A percentile compares a stretch with the other conserved stretches of the same genome.
Evolutionary conservation across 2,797 vertebrate species (phyloP).

Genomic region (Heteromormyrus szaboi): DNA sequence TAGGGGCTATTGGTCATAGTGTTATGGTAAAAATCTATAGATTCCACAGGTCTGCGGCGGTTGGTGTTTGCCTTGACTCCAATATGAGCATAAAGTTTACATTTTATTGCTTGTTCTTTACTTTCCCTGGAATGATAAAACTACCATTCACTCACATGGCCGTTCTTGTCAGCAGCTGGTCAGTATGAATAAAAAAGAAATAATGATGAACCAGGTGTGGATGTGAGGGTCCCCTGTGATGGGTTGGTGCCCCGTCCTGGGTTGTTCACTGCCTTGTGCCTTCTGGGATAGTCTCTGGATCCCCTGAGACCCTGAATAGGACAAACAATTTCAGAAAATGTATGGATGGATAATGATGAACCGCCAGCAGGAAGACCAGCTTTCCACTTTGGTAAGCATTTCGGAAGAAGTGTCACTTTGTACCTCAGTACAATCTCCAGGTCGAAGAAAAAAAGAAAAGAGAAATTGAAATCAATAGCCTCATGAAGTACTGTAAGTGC

Average conservation of each 20-base stretch:
- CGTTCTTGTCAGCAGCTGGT: conserved; percentile 12
- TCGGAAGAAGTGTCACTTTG: conserved; percentile 11
- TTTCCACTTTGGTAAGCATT: background rate
- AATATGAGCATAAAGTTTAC: background rate
- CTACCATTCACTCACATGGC: conserved; percentile 18
- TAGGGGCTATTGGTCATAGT: background rate
- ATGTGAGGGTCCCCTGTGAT: background rate
- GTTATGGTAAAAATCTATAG: background rate
- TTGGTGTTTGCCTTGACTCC: background rate
- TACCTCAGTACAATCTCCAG: conserved; percentile 25
- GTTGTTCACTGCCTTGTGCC: background rate
- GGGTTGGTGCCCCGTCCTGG: background rate
- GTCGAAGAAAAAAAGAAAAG: conserved; percentile 21
- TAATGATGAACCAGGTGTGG: background rate
- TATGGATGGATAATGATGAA: background rate
- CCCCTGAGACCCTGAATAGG: background rate
- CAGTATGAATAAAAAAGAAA: background rate
- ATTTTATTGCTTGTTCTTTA: background rate
- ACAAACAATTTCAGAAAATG: background rate
- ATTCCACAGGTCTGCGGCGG: background rate
- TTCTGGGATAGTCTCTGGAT: background rate
- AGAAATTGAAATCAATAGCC: conserved; percentile 30
- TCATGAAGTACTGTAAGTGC: conserved; percentile 24
- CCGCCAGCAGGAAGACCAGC: conserved; percentile 13
- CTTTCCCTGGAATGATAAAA: background rate